phyloP scores from a whole-genome alignment of 2,888 invertebrate species.

The Matsumyia berberina region DNA sequence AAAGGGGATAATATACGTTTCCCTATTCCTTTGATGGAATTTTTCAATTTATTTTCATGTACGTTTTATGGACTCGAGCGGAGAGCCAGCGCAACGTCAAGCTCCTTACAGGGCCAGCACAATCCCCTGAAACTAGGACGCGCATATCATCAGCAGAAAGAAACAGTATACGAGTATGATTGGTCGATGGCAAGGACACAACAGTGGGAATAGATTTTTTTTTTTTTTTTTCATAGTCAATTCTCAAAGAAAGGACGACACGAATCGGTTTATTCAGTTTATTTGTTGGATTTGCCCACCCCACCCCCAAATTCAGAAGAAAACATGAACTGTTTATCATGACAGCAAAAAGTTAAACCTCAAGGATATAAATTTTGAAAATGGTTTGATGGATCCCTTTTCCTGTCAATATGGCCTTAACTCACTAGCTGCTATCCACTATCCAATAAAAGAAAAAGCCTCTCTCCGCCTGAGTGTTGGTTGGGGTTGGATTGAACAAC shows the following conservation, averaged over 20 bases:
- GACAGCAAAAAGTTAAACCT: constrained; percentile 58
- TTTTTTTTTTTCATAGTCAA: neutral
- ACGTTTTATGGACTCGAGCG: constrained; percentile 78
- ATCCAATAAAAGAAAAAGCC: constrained; percentile 22
- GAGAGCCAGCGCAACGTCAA: constrained; percentile 63
- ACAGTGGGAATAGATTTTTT: constrained; percentile 28
- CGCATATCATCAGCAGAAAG: constrained; percentile 52
- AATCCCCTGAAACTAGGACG: constrained; percentile 55
- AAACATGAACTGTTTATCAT: constrained; percentile 46
- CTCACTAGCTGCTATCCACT: neutral
- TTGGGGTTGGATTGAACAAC: neutral
- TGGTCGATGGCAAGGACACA: constrained; percentile 23
- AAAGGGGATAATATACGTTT: constrained; percentile 54
- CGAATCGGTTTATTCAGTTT: constrained; percentile 42
- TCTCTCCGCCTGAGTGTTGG: constrained; percentile 2
- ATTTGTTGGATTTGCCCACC: constrained; percentile 16
- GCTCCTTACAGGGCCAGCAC: constrained; percentile 23
- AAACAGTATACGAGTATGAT: constrained; percentile 16
- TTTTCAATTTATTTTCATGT: constrained; percentile 81
- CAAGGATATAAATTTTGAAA: constrained; percentile 57
- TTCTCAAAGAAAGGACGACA: constrained; percentile 23
- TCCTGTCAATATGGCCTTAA: neutral
- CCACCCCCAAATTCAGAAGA: neutral
- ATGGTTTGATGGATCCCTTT: constrained; percentile 65
- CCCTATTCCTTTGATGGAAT: constrained; percentile 77